A percentile compares a stretch with the other conserved stretches of the same genome.
Conservation (phyloP, 2,113 vertebrate species). For the Nannospalax galili region DNA sequence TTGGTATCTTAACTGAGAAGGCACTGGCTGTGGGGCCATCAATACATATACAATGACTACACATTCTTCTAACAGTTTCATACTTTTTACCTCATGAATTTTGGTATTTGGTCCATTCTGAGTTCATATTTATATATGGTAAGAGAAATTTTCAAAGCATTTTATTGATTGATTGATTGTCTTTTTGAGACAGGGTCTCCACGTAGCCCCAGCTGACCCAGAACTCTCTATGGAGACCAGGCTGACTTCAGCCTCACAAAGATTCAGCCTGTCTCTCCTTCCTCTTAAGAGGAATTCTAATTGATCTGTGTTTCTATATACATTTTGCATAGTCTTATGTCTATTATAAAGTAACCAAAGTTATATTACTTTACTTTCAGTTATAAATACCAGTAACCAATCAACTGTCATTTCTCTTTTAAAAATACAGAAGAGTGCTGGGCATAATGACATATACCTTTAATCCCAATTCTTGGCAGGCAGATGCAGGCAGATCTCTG, state of each 20-base stretch:
- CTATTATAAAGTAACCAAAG: neutral
- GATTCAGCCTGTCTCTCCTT: too few species aligned
- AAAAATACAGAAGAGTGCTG: neutral
- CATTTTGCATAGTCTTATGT: neutral
- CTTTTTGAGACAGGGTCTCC: too few species aligned
- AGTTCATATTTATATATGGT: neutral
- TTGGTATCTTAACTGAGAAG: neutral
- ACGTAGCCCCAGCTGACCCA: too few species aligned
- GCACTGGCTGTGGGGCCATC: neutral
- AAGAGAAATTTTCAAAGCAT: slow-evolving; percentile 6
- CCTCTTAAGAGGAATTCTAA: neutral
- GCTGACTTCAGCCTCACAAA: too few species aligned
- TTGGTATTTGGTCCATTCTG: slow-evolving; percentile 1
- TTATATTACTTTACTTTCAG: neutral
- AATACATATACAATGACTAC: neutral
- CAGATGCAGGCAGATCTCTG: too few species aligned
- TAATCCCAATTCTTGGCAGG: too few species aligned
- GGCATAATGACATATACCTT: too few species aligned
- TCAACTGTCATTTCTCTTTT: neutral
- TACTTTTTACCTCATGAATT: neutral
- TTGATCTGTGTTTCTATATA: neutral
- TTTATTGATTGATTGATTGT: too few species aligned
- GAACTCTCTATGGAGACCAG: too few species aligned
- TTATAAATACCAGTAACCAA: neutral
- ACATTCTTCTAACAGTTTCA: neutral